Evolutionary conservation across 2,113 vertebrate species (phyloP), one percentile per base, ranked within the genome.

Genomic region (Kryptolebias marmoratus): DNA sequence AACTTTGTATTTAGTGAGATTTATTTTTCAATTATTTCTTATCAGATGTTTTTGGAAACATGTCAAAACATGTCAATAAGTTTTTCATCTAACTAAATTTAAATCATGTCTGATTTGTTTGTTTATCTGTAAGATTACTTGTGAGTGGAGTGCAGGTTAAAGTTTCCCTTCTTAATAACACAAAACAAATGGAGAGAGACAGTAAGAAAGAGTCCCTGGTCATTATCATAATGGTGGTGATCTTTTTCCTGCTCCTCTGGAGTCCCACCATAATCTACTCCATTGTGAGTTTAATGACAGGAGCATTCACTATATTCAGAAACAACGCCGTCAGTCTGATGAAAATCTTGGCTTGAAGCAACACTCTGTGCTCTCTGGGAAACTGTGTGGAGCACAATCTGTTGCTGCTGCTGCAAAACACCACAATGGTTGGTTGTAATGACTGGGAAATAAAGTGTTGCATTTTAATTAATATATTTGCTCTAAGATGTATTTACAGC

Each of bases 171-270:
- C n/a, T n/a, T n/a, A n/a, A n/a, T n/a, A n/a, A n/a, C n/a, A n/a
- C n/a, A n/a, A n/a, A n/a, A n/a, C n/a, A n/a, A n/a, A n/a, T n/a
- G n/a, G 31, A 83, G 36, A 68, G 39, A n/a, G 67, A 75, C 11
- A 67, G 16, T 10, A 71, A 71, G 56, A 74, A 67, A 27, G 72
- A 83, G 60, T 58, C 73, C 13, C 30, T 81, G 57, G 66, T 72
- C 4, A 77, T 88, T n/a, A 82, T 91, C 15, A 56, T 88, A 15
- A 31, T 87, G 49, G 87, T 88, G 10, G 89, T 88, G 0, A 68
- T 60, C 36, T 42, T 42, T 27, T 60, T 60, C 36, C n/a, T 60
- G 18, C 18, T 60, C 82, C 44, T 90, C 36, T 91, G 90, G 87
- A 54, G 57, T 22, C 90, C 88, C 0, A 80, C 75, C 2, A 72